These are phyloP conservation scores for Antechinus flavipes DNA, from an alignment of 2,113 vertebrate genomes.

Conservation along the genomic window DNA sequence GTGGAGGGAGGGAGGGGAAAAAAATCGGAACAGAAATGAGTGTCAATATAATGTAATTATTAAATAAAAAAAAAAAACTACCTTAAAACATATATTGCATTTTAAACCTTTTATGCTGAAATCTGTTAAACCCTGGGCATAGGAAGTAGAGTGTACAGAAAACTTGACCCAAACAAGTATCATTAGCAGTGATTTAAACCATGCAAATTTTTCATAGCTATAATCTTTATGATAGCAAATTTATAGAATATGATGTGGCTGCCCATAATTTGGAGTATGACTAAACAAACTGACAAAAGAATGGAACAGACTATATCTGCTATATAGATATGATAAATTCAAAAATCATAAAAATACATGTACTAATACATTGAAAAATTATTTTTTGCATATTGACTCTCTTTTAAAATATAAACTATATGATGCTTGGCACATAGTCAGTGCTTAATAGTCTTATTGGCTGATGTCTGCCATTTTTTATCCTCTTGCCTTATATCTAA, in stretches of 20 bases:
- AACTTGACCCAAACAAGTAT: neutral
- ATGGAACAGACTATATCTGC: neutral
- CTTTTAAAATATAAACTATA: neutral
- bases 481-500: neutral
- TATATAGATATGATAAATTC: neutral
- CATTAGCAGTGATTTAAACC: neutral
- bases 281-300: neutral
- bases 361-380: neutral
- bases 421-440: neutral
- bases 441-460: neutral
- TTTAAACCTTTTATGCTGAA: neutral
- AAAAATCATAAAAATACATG: neutral
- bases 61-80: no score
- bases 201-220: neutral
- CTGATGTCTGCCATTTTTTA: neutral
- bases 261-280: neutral
- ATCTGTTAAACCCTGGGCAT: neutral
- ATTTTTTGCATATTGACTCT: neutral
- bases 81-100: neutral
- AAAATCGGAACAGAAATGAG: no score
- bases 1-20: no score
- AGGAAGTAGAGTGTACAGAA: neutral
- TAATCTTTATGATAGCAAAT: neutral
- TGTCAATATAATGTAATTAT: no score
- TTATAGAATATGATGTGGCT: neutral